Evolutionary conservation across 1,140 invertebrate genomes (phyloP), one percentile per base, ranked within the genome.

Genomic region (Ceratina calcarata): DNA sequence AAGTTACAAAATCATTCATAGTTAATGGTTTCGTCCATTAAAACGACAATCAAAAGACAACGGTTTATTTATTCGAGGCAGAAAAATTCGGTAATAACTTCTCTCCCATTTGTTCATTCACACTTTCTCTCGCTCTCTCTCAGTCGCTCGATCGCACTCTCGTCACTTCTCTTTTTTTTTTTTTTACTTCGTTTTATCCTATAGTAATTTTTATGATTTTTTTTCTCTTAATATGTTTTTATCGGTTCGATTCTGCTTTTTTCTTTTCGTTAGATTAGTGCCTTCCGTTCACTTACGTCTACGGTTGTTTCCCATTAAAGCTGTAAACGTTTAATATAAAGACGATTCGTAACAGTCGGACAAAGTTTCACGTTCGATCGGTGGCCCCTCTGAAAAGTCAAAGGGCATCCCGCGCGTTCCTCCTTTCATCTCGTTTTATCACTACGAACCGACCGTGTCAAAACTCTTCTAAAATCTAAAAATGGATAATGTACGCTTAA

Each of bases 311-410:
- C 77, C 76, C 68, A 78, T 72, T 78, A 78, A 74, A 79, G 70
- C 61, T 79, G 77, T 79, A 79, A 73, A 79, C 61, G 70, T 79
- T 78, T 75, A 55, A 27, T 79, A 71, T 79, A 79, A 79, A 79
- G 70, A 73, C 70, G 55, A 78, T 74, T 79, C 70, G 81, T 83
- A 83, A 84, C 65, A 57, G 65, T 78, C 65, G 81, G 65, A 84
- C 81, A 83, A 64, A 8, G 37, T 45, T 45, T 45, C 0, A 8
- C 37, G 37, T 45, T 45, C 37, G 37, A 45, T 45, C 37, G 37
- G 37, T 45, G 37, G 37, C 37, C 37, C 37, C 37, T 45, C 10
- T 45, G 37, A 45, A 45, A 45, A 45, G 37, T 45, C 37, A 45
- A 45, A 45, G 37, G 37, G 6, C 6, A 10, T 45, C 37, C 37